Base-by-base conservation (phyloP, 2,113 vertebrate species). In the Cynoglossus semilaevis region DNA sequence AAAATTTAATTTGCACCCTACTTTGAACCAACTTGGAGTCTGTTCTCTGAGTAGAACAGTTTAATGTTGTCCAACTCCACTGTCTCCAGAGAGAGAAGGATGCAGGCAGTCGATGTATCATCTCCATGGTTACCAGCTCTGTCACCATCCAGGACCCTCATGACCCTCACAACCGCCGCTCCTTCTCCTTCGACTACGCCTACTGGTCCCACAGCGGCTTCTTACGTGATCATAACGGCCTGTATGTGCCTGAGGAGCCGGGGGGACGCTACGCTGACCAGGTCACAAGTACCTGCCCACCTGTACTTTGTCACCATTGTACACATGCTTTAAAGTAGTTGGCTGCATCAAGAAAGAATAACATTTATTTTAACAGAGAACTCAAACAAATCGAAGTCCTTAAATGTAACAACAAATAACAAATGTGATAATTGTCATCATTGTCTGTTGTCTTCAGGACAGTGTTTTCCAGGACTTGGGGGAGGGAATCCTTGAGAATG, bases 141-240 rank as follows among this genome's bases (percentile, higher is more conserved):
- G 91, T 91, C 60, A 91, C 77, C 36, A 85, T 92, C 5, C 77
- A 79, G 52, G 89, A 94, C 63, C 91, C 91, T 0, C 87, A 84
- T 44, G 89, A 90, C 37, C 68, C 70, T 51, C 88, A 85, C 18
- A 85, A 70, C 19, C 61, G 66, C 5, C 91, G 91, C 14, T 87
- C 65, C 0, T 94, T 94, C 50, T 89, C 79, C 49, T 94, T 93
- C 43, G 88, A 93, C 81, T 83, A 87, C 41, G 89, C 90, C 1
- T 92, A 82, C 63, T 93, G 90, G 92, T 93, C 93, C 60, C 90
- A 88, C 51, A 83, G 55, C n/a, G 83, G 90, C 57, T 94, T 93
- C 77, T 55, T 79, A 1, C 87, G 76, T 44, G 83, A 90, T 54
- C 58, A 77, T 59, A 79, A 85, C 0, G 87, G 89, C 40, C 75